These are phyloP conservation scores for Sturnira hondurensis DNA, from an alignment of 2,113 vertebrate species.

Conservation along the genomic window DNA sequence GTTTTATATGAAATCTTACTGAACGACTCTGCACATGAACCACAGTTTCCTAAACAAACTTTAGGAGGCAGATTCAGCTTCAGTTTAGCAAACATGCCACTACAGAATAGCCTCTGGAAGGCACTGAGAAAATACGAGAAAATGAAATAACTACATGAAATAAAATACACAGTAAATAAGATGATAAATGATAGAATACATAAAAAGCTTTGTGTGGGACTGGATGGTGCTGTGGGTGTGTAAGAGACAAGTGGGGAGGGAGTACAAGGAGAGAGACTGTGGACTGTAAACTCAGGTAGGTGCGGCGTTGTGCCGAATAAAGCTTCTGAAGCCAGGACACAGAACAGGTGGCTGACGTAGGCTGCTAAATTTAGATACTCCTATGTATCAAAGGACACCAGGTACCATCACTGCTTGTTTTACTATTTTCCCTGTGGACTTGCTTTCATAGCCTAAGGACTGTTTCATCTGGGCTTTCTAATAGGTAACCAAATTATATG, in stretches of 20 bases:
- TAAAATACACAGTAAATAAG: background rate
- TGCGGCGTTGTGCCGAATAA: background rate
- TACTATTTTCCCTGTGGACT: background rate
- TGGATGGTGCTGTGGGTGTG: background rate
- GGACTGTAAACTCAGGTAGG: background rate
- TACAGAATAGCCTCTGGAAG: background rate
- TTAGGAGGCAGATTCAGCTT: conserved; percentile 54
- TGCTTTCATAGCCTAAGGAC: conserved; percentile 52
- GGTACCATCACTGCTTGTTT: conserved; percentile 3
- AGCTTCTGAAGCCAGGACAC: background rate
- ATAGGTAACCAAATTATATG: background rate
- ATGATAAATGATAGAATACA: background rate
- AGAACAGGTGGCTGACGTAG: conserved; percentile 37
- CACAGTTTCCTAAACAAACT: conserved; percentile 51
- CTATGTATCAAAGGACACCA: background rate
- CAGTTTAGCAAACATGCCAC: conserved; percentile 30
- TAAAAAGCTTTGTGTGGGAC: background rate
- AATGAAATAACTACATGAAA: background rate
- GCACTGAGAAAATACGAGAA: conserved; percentile 29
- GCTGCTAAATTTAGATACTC: background rate
- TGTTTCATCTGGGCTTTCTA: conserved; percentile 14
- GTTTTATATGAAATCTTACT: conserved; percentile 38
- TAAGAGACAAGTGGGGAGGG: background rate
- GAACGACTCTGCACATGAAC: conserved; percentile 31
- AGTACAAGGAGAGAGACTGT: background rate